These are phyloP conservation scores for Cladorhizidae sp. DNA, from an alignment of 37 sponge, comb jelly and placozoan species.

Conservation along the genomic window DNA sequence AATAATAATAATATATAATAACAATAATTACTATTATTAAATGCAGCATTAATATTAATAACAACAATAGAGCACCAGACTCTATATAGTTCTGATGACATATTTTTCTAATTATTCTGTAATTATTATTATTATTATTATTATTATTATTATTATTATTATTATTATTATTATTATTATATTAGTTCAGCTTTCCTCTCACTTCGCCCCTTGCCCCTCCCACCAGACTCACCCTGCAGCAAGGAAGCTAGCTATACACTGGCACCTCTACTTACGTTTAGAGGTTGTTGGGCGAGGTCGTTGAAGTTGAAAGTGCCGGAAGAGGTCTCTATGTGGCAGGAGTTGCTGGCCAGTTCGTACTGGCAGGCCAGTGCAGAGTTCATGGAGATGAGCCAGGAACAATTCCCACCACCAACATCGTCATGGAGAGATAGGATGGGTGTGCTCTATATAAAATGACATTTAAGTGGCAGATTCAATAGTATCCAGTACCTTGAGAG, in stretches of 20 bases:
- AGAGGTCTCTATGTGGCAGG: slow-evolving; percentile 3
- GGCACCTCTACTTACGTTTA: not conserved
- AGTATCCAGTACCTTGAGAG: not conserved
- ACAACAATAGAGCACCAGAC: too few relatives aligned
- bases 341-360: not conserved
- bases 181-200: too few relatives aligned
- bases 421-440: slow-evolving; percentile 12
- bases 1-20: too few relatives aligned
- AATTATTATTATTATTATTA: too few relatives aligned
- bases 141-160: too few relatives aligned
- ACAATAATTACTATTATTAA: too few relatives aligned
- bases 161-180: too few relatives aligned
- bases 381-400: slow-evolving; percentile 15
- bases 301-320: slow-evolving; percentile 19
- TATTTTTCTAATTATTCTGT: too few relatives aligned
- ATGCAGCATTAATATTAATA: too few relatives aligned
- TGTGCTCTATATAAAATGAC: not conserved
- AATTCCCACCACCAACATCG: not conserved
- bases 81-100: too few relatives aligned
- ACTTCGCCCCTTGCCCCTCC: not conserved
- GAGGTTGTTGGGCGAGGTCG: slow-evolving; percentile 12
- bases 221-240: not conserved
- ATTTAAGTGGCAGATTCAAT: too few relatives aligned
- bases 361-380: slow-evolving; percentile 4
- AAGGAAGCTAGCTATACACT: too few relatives aligned